These are phyloP conservation scores for Eulemur mongoz DNA, from an alignment of 2,797 vertebrate species.

Conservation along the genomic window DNA sequence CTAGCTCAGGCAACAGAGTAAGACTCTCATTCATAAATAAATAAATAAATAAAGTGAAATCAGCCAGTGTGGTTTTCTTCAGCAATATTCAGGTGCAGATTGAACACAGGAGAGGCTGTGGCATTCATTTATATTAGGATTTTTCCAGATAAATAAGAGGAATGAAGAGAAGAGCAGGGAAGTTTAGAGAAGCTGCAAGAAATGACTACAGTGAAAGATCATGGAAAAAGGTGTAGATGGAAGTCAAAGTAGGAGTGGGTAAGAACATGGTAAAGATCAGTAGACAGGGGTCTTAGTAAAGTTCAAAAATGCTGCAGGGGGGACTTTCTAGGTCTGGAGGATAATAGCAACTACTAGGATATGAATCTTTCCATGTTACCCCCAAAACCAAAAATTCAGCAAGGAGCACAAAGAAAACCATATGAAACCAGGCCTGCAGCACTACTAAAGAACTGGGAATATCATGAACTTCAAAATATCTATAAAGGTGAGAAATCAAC, in stretches of 20 bases:
- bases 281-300: neutral
- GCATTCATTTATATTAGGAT: neutral
- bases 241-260: neutral
- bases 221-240: neutral
- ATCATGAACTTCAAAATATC: neutral
- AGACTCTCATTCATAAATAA: no score
- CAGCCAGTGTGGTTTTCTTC: neutral
- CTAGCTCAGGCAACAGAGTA: no score
- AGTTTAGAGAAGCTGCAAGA: slow-evolving; percentile 7
- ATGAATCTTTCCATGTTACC: neutral
- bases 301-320: neutral
- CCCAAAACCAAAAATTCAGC: neutral
- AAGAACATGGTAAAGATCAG: slow-evolving; percentile 2
- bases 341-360: neutral
- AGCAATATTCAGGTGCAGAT: neutral
- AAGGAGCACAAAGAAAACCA: neutral
- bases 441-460: neutral
- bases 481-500: neutral
- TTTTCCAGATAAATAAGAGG: slow-evolving; percentile 3
- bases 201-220: neutral
- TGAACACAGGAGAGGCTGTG: neutral
- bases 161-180: neutral
- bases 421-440: neutral
- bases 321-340: neutral
- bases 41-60: neutral